Percentiles rank a stretch among this genome's conserved stretches.
Evolutionary conservation across 2,888 invertebrate genomes (phyloP).

Genomic region (Campaea margaritaria): DNA sequence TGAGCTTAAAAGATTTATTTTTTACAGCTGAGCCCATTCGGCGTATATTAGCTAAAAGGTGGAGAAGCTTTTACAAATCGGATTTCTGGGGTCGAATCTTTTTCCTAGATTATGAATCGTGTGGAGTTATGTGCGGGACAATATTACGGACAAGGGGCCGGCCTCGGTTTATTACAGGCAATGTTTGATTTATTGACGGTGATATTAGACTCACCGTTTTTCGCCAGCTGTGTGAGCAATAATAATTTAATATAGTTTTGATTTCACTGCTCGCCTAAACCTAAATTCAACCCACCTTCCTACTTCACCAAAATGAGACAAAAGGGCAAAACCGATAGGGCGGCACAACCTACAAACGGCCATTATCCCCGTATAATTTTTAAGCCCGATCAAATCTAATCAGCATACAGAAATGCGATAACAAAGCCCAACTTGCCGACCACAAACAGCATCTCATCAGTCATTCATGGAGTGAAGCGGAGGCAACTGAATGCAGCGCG

Average conservation of each 20-base stretch:
- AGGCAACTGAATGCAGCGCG: conserved; percentile 35
- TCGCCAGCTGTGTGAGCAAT: conserved; percentile 37
- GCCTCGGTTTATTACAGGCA: conserved; percentile 63
- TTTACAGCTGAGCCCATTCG: conserved; percentile 7
- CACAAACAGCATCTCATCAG: conserved; percentile 50
- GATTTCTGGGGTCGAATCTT: conserved; percentile 33
- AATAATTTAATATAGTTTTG: conserved; percentile 33
- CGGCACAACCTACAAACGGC: no score
- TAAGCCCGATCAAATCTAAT: conserved; percentile 18
- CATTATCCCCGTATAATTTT: conserved; percentile 8
- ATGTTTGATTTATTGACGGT: conserved; percentile 69
- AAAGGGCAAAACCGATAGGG: background rate
- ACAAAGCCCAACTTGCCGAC: conserved; percentile 42
- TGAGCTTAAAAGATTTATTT: conserved; percentile 6
- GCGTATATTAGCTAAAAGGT: conserved; percentile 21
- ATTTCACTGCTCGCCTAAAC: conserved; percentile 1
- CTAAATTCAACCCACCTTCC: background rate
- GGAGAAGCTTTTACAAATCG: conserved; percentile 30
- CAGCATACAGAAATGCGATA: conserved; percentile 42
- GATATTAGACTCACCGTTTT: conserved; percentile 53
- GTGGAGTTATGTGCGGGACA: conserved; percentile 50
- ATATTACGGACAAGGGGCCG: conserved; percentile 53
- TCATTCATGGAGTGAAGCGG: conserved; percentile 45
- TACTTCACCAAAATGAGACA: no score
- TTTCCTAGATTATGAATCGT: conserved; percentile 39